Evolutionary conservation across 2,797 vertebrate species (phyloP).

Genomic region (Otolemur crassicaudatus): DNA sequence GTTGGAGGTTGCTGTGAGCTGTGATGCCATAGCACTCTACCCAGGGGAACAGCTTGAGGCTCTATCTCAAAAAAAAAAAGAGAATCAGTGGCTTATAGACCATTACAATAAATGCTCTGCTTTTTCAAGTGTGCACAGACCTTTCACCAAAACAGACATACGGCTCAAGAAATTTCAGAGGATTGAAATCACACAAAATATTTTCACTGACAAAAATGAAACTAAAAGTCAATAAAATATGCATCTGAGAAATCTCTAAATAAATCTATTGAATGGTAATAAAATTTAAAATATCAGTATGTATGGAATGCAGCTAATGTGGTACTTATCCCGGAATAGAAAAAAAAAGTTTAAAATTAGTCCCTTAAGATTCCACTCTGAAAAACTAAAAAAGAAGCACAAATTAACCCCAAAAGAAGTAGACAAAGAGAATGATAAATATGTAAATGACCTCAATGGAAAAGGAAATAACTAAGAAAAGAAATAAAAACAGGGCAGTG

Average conservation of each 20-base stretch:
- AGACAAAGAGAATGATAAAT: background rate
- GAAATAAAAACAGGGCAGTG: background rate
- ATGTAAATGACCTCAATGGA: background rate
- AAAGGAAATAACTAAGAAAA: slow-evolving; percentile 6
- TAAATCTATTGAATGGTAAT: background rate
- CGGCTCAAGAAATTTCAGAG: background rate
- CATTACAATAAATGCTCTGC: background rate
- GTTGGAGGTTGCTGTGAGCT: too few relatives aligned
- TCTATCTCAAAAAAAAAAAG: too few relatives aligned
- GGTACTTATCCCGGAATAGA: background rate
- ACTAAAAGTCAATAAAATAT: background rate
- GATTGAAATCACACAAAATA: background rate
- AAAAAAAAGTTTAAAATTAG: background rate
- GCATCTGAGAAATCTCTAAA: background rate
- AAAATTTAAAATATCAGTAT: background rate
- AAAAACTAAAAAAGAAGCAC: background rate
- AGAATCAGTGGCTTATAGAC: background rate
- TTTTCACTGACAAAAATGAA: background rate
- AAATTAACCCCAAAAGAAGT: background rate
- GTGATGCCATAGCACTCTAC: too few relatives aligned
- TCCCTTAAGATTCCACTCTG: background rate
- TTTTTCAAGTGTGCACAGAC: background rate
- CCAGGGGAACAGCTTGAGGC: too few relatives aligned
- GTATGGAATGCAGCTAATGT: background rate
- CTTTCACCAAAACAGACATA: background rate